phyloP scores from a whole-genome alignment of 2,797 vertebrate genomes.

The Pseudomugil tenellus region DNA sequence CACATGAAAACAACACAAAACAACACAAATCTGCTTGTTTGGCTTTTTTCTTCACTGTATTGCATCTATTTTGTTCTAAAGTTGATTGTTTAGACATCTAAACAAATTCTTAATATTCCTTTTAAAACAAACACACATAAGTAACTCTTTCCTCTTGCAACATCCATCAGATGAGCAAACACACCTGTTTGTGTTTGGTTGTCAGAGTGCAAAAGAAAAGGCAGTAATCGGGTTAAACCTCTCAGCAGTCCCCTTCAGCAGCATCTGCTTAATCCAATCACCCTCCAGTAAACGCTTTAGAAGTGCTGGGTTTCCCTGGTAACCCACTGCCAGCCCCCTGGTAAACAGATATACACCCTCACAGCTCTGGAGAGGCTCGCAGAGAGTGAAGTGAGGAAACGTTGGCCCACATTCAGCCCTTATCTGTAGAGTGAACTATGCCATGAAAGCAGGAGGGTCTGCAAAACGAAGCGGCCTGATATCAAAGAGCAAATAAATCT shows the following conservation, averaged over 20 bases:
- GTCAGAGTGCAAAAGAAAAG: conserved; percentile 19
- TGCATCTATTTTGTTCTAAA: background rate
- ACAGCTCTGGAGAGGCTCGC: conserved; percentile 2
- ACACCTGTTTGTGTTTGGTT: conserved; percentile 16
- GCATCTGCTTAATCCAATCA: conserved; percentile 71
- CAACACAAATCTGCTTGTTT: background rate
- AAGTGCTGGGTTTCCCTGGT: conserved; percentile 65
- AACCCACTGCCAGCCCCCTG: conserved; percentile 52
- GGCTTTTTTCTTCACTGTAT: background rate
- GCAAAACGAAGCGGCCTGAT: conserved; percentile 1
- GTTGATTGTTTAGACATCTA: no score
- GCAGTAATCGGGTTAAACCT: conserved; percentile 74
- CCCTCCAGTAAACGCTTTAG: conserved; percentile 60
- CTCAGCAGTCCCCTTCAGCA: conserved; percentile 56
- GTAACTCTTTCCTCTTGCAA: no score
- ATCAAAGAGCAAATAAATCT: conserved; percentile 16
- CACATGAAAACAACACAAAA: conserved; percentile 6
- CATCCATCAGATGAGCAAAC: conserved; percentile 52
- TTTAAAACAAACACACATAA: no score
- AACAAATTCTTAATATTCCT: no score
- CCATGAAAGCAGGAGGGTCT: conserved; percentile 10
- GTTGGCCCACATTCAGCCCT: conserved; percentile 13
- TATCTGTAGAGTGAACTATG: conserved; percentile 35
- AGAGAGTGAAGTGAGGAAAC: conserved; percentile 32
- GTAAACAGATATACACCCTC: conserved; percentile 22